Evolutionary conservation across 2,888 invertebrate genomes (phyloP), one percentile per base, ranked within the genome.

Genomic region (Notodonta ziczac): DNA sequence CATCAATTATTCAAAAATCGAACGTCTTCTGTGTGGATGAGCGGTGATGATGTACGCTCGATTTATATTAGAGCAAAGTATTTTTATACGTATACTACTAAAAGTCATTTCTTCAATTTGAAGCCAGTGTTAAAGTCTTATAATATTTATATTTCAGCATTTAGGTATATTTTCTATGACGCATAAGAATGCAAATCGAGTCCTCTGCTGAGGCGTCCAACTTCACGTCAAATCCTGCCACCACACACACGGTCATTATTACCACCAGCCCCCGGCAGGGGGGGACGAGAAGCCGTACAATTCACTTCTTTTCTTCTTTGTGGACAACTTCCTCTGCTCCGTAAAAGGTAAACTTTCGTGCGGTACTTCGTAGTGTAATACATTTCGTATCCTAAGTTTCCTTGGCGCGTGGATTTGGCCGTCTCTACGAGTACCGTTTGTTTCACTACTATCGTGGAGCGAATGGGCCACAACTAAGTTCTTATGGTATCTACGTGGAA

Each of bases 1-100:
- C 69, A 65, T 59, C 67, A 68, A 67, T 63, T 58, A 71, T 62
- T 74, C 65, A 62, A 69, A 64, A 70, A 72, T 71, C 69, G 66
- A 40, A 40, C 59, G 63, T 58, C 61, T 24, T 24, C 24, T 24
- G 24, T 24, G 24, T 24, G 24, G 24, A 24, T 24, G 24, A 24
- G 2, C 24, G 2, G 24, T 24, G 24, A 24, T 24, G 24, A 24
- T 24, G 24, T 24, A 24, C 24, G 24, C 24, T 24, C 24, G 24
- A 24, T 24, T 24, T n/a, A n/a, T n/a, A n/a, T n/a, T 24, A 24
- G 24, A 24, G 2, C 24, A 24, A 24, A 24, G 24, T 24, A 24
- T 24, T 24, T n/a, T 24, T 24, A 24, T 24, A 24, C 24, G 24
- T 24, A 24, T 24, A 24, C 24, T 24, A 24, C 24, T 24, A 24